Evolutionary conservation across 2,113 vertebrate species (phyloP).

Genomic region (Dipodomys merriami): DNA sequence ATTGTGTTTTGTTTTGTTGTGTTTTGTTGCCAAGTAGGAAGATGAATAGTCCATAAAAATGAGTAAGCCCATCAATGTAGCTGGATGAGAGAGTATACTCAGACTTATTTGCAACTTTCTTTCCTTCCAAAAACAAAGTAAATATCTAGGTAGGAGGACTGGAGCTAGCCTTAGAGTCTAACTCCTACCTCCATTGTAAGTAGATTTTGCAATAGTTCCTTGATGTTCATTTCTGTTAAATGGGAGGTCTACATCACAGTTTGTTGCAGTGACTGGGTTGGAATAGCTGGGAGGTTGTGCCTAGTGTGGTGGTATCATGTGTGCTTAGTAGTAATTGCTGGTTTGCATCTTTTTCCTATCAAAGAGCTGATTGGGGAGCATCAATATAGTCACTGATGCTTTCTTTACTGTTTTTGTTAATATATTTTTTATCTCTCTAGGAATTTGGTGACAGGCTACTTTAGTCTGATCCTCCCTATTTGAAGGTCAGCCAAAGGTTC

Average conservation of each 20-base stretch:
- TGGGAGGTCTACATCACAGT: not conserved
- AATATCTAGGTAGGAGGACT: not conserved
- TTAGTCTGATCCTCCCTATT: slow-evolving; percentile 83
- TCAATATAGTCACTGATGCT: not conserved
- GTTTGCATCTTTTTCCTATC: not conserved
- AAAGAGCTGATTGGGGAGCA: slow-evolving; percentile 21
- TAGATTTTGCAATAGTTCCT: not conserved
- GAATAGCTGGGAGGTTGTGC: not conserved
- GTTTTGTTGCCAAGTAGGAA: not conserved
- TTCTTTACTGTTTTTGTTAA: slow-evolving; percentile 68
- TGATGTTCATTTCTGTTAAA: not conserved
- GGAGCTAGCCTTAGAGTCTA: not conserved
- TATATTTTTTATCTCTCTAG: slow-evolving; percentile 85
- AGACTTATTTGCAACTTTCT: not conserved
- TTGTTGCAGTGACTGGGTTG: not conserved
- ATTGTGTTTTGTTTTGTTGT: not conserved
- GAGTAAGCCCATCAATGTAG: not conserved
- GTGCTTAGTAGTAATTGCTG: not conserved
- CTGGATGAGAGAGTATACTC: not conserved
- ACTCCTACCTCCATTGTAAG: not conserved
- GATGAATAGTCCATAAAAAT: not conserved
- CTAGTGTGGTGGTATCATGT: not conserved
- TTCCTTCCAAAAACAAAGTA: not conserved
- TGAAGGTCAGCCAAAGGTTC: slow-evolving; percentile 81
- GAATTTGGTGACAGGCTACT: slow-evolving; percentile 83